Conservation (phyloP, 2,797 vertebrate species). For the Corythornis leucogaster region DNA sequence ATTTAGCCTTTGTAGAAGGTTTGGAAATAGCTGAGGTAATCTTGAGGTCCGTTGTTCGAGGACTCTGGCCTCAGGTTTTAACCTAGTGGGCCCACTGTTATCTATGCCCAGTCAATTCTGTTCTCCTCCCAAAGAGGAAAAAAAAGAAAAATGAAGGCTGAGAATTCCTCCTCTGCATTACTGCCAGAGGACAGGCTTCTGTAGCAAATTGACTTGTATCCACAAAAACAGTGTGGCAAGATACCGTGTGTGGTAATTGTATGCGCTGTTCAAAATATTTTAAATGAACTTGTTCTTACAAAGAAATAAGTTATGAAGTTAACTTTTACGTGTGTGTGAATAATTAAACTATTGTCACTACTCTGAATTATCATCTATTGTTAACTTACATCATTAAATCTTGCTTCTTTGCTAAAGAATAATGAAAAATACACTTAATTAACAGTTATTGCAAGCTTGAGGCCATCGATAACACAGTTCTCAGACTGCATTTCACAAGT, state of each 20-base stretch:
- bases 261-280: constrained; percentile 80
- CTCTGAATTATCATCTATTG: constrained; percentile 86
- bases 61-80: not conserved
- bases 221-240: constrained; percentile 64
- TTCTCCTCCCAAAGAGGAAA: not conserved
- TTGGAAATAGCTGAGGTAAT: constrained; percentile 21
- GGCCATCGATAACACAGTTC: constrained; percentile 81
- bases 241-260: constrained; percentile 65
- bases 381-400: constrained; percentile 84
- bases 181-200: constrained; percentile 34
- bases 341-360: constrained; percentile 86
- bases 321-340: constrained; percentile 82
- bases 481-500: constrained; percentile 77
- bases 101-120: not conserved
- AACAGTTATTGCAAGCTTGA: constrained; percentile 82
- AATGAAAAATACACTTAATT: constrained; percentile 86
- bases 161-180: constrained; percentile 4
- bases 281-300: constrained; percentile 78
- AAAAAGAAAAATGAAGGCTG: not conserved
- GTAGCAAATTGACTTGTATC: constrained; percentile 70
- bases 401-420: constrained; percentile 82
- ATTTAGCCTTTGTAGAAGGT: constrained; percentile 11
- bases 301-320: constrained; percentile 83
- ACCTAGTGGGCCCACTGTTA: not conserved
- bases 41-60: not conserved